Evolutionary conservation across 1,140 invertebrate species (phyloP), one percentile per base, ranked within the genome.

Genomic region (Asbolus verrucosus): DNA sequence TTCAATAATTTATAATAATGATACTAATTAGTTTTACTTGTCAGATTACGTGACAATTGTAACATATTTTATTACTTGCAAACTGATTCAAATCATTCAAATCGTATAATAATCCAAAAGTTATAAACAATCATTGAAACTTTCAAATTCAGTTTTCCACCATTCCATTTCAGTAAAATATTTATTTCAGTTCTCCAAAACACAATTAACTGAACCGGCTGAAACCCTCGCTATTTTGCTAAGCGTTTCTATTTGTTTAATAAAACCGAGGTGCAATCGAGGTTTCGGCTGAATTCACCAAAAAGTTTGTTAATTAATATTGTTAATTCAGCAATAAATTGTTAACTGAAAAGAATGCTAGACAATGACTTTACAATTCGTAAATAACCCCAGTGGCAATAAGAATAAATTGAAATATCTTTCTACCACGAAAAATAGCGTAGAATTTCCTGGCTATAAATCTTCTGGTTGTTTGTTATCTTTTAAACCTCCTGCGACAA

Each of bases 401-500:
- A 54, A 54, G 27, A 27, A 41, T 19, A 38, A 65, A 46, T 43
- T 19, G 38, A 65, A 65, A 65, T 65, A 21, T 65, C 38, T 46
- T 63, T 65, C 27, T 24, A 18, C 39, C 24, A 24, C 46, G 46
- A 30, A 54, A 65, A 65, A 65, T 38, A 38, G 15, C 62, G 36
- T 5, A 50, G 43, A 67, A 39, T 39, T 46, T 24, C 24, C 15
- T 8, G 24, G 39, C 24, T 43, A 70, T 70, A 70, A 70, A 70
- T 70, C 68, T 70, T 50, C 68, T 18, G 41, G 60, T 54, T 54
- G 68, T 60, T 70, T 65, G 68, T 70, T 70, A 70, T 70, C 68
- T 70, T 70, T 60, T 70, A 70, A 70, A 70, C 68, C 68, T 19
- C 46, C 36, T 65, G 68, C 38, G 68, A 70, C 68, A 70, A 70